phyloP scores from a whole-genome alignment of 1,140 invertebrate species.

The Drosophila kurseongensis region DNA sequence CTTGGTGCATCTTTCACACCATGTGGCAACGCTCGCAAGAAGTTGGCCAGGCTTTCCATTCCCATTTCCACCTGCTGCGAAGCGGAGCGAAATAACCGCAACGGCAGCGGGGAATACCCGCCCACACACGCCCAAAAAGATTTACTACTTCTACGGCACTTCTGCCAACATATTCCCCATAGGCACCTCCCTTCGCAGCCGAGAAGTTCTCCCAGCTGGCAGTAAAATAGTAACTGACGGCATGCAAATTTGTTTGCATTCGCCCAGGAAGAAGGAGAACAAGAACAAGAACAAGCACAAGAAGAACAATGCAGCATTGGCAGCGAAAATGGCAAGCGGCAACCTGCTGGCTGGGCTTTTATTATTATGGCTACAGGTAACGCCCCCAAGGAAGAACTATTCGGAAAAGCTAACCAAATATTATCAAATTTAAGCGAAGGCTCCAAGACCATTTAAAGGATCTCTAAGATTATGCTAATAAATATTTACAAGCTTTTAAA shows the following conservation, averaged over 20 bases:
- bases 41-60: slow-evolving; percentile 34
- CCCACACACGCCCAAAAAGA: slow-evolving; percentile 64
- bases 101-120: slow-evolving; percentile 30
- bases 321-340: slow-evolving; percentile 65
- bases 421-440: background rate
- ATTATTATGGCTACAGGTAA: slow-evolving; percentile 68
- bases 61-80: slow-evolving; percentile 37
- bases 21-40: slow-evolving; percentile 73
- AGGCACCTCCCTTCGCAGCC: slow-evolving; percentile 6
- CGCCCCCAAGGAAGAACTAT: background rate
- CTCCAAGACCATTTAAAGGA: background rate
- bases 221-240: slow-evolving; percentile 83
- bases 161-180: slow-evolving; percentile 25
- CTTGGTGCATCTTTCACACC: slow-evolving; percentile 77
- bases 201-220: slow-evolving; percentile 65
- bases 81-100: slow-evolving; percentile 69
- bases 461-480: background rate
- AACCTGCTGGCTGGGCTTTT: slow-evolving; percentile 75
- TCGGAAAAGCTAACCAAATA: background rate
- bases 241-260: slow-evolving; percentile 83
- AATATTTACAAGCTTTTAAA: background rate
- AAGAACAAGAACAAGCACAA: slow-evolving; percentile 28
- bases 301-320: slow-evolving; percentile 63
- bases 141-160: slow-evolving; percentile 70
- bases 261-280: slow-evolving; percentile 42